Evolutionary conservation across 1,140 invertebrate genomes (phyloP), one percentile per base, ranked within the genome.

Genomic region (Marisa cornuarietis): DNA sequence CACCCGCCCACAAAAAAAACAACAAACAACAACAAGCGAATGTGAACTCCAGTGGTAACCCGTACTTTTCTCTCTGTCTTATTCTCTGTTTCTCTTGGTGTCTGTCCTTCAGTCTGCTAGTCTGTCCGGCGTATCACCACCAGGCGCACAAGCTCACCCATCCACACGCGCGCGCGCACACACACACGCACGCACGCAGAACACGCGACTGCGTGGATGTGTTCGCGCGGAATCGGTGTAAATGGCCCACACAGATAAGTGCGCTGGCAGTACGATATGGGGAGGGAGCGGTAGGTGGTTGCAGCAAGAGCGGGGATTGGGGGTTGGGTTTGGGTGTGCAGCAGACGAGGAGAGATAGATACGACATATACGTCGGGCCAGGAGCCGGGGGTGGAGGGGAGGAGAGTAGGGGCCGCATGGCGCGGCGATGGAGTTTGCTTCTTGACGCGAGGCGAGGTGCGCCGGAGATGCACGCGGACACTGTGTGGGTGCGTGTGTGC

Each of bases 191-290:
- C n/a, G n/a, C n/a, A n/a, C n/a, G n/a, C n/a, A n/a, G n/a, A 49
- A 22, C 71, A 54, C 42, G 20, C 71, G 54, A 11, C 11, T 24
- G 3, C 71, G 24, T 11, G 54, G 49, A 52, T n/a, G 24, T n/a
- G 24, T 24, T 52, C 20, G 24, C 42, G 10, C 16, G 24, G 20
- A 52, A 49, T 52, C 71, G 54, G 16, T n/a, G 20, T n/a, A 49
- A 72, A 20, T 52, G 49, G 54, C 71, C 51, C 71, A 72, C 71
- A 22, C 71, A 72, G 49, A 72, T 54, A 72, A 49, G 24, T n/a
- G 54, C 71, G 24, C 71, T 52, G 31, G 20, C 71, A 72, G 22
- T 16, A 31, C 24, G 18, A 72, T 49, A 71, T 51, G 52, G 31
- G n/a, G 31, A 72, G 20, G 51, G 31, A 71, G n/a, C n/a, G 18